These are phyloP conservation scores for Pachyrhynchus sulphureomaculatus DNA, from an alignment of 1,140 invertebrate genomes.

Conservation along the genomic window DNA sequence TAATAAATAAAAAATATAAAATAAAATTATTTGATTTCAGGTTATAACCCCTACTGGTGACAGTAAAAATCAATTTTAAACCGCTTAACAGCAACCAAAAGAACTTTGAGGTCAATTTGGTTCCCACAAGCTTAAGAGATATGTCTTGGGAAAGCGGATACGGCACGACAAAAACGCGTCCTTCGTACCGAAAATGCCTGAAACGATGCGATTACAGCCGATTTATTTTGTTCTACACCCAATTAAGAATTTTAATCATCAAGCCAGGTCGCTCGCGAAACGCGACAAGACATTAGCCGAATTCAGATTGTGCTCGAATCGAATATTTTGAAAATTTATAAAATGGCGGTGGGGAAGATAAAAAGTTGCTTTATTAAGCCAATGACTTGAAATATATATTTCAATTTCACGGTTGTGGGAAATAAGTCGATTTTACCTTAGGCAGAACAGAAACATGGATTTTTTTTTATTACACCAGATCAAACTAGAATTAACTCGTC, in stretches of 20 bases:
- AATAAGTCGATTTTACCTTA: too few relatives aligned
- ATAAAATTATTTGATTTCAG: too few relatives aligned
- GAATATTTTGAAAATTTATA: conserved; percentile 16
- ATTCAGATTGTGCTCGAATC: conserved; percentile 22
- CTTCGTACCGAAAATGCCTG: conserved; percentile 20
- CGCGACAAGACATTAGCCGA: conserved; percentile 18
- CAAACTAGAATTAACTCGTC: too few relatives aligned
- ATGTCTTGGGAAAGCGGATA: conserved; percentile 28
- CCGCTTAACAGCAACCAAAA: too few relatives aligned
- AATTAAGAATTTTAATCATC: conserved; percentile 35
- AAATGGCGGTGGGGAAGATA: neutral
- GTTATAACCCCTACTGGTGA: too few relatives aligned
- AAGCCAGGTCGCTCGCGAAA: neutral
- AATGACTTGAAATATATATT: too few relatives aligned
- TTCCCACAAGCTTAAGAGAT: conserved; percentile 29
- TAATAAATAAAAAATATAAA: too few relatives aligned
- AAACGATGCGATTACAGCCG: conserved; percentile 33
- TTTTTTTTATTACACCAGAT: too few relatives aligned
- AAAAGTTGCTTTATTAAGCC: conserved; percentile 20
- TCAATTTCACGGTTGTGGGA: too few relatives aligned
- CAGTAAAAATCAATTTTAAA: too few relatives aligned
- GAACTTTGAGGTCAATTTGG: conserved; percentile 12
- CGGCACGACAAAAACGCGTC: conserved; percentile 29
- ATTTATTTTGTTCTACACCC: conserved; percentile 37
- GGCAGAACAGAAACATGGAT: too few relatives aligned